Percentiles rank a stretch among this genome's conserved stretches.
Evolutionary conservation across 2,888 invertebrate species (phyloP).

Genomic region (Platerodrilus igneus): DNA sequence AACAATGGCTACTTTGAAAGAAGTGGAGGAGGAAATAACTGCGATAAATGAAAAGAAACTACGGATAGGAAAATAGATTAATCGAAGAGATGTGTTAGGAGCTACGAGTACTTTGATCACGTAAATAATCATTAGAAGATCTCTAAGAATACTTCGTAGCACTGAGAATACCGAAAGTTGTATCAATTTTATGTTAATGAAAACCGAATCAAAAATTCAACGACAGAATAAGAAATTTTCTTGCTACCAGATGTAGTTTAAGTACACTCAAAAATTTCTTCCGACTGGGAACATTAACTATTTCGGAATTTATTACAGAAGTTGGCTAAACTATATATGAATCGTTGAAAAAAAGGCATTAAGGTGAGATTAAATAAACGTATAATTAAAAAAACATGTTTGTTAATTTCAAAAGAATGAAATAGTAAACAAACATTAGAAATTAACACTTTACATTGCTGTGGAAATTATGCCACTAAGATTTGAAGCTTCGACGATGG

Average conservation of each 20-base stretch:
- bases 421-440: neutral
- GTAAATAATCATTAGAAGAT: slow-evolving; percentile 27
- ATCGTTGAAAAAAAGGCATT: slow-evolving; percentile 26
- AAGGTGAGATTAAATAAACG: slow-evolving; percentile 26
- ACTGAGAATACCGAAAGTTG: slow-evolving; percentile 7
- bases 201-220: slow-evolving; percentile 10
- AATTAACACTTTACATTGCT: neutral
- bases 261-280: slow-evolving; percentile 28
- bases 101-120: slow-evolving; percentile 26
- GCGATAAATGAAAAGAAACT: too few relatives aligned
- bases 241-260: slow-evolving; percentile 30
- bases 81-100: slow-evolving; percentile 23
- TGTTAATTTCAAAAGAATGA: neutral
- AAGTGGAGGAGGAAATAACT: too few relatives aligned
- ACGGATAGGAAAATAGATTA: too few relatives aligned
- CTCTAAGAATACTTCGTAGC: slow-evolving; percentile 20
- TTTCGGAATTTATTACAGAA: slow-evolving; percentile 30
- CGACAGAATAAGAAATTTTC: too few relatives aligned
- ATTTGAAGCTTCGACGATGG: slow-evolving; percentile 2
- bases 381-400: too few relatives aligned
- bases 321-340: slow-evolving; percentile 29
- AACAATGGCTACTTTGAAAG: too few relatives aligned
- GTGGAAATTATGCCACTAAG: neutral
- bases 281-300: slow-evolving; percentile 30
- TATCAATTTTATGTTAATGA: slow-evolving; percentile 27